Conservation (phyloP, 2,113 vertebrate species). For the Spermophilus dauricus region DNA sequence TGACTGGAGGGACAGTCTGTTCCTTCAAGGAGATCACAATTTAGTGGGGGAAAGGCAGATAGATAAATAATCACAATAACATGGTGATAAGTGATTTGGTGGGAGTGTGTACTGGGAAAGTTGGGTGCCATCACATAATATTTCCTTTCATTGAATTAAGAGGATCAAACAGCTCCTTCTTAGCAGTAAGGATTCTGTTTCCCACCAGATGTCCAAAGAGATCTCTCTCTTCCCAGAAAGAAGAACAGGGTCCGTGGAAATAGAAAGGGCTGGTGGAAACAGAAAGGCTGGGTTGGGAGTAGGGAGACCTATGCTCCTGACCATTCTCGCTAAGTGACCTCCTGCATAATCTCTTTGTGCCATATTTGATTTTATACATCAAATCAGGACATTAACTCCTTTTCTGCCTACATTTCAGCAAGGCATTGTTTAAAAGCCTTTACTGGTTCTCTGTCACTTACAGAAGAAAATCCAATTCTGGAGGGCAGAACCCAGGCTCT, state of each 20-base stretch:
- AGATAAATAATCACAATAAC: not conserved
- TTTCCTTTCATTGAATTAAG: slow-evolving; percentile 53
- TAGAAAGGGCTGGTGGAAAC: not conserved
- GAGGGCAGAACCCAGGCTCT: not conserved
- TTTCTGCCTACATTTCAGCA: not conserved
- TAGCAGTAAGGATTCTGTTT: slow-evolving; percentile 61
- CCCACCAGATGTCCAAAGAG: slow-evolving; percentile 37
- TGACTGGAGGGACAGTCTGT: not conserved
- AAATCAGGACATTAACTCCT: not conserved
- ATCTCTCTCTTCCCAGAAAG: slow-evolving; percentile 31
- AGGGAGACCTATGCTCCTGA: not conserved
- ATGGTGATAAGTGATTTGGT: slow-evolving; percentile 20
- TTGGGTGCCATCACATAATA: slow-evolving; percentile 15
- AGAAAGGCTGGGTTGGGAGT: not conserved
- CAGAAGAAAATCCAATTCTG: not conserved
- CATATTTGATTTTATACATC: not conserved
- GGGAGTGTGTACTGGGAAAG: not conserved
- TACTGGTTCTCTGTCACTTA: not conserved
- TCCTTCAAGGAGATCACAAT: not conserved
- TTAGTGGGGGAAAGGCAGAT: not conserved
- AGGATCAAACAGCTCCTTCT: slow-evolving; percentile 41
- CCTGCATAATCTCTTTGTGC: not conserved
- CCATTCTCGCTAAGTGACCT: not conserved
- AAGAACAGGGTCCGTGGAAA: not conserved
- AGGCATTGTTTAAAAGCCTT: not conserved